Conservation (phyloP, 2,797 vertebrate genomes). For the Manis crassicaudata region DNA sequence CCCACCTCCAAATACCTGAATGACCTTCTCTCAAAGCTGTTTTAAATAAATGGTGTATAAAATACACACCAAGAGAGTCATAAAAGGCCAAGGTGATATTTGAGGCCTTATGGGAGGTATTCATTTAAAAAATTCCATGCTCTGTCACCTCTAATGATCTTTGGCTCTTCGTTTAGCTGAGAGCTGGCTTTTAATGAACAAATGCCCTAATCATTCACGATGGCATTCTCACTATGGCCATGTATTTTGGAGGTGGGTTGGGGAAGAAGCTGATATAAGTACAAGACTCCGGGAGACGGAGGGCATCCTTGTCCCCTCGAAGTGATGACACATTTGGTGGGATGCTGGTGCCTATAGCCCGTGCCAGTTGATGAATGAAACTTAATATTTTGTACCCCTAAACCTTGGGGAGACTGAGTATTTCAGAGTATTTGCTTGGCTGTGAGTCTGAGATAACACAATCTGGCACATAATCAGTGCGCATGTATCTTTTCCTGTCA, state of each 20-base stretch:
- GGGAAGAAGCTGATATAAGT: slow-evolving; percentile 24
- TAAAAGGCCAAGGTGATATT: slow-evolving; percentile 77
- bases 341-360: background rate
- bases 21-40: slow-evolving; percentile 81
- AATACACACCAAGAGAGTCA: slow-evolving; percentile 65
- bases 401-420: background rate
- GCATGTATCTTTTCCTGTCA: background rate
- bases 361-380: background rate
- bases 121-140: slow-evolving; percentile 78
- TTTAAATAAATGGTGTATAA: slow-evolving; percentile 83
- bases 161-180: slow-evolving; percentile 76
- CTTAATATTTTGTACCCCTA: background rate
- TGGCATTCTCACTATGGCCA: slow-evolving; percentile 51
- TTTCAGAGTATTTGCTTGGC: background rate
- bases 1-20: slow-evolving; percentile 72
- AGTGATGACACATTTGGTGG: background rate
- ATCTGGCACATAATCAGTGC: background rate
- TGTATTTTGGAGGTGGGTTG: slow-evolving; percentile 48
- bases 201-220: slow-evolving; percentile 48
- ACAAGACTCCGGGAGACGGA: background rate
- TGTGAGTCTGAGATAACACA: background rate
- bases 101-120: slow-evolving; percentile 72
- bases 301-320: background rate
- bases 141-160: slow-evolving; percentile 79
- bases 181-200: slow-evolving; percentile 74